Evolutionary conservation across 2,113 vertebrate genomes (phyloP), one percentile per base, ranked within the genome.

Genomic region (Perca schrenkii): DNA sequence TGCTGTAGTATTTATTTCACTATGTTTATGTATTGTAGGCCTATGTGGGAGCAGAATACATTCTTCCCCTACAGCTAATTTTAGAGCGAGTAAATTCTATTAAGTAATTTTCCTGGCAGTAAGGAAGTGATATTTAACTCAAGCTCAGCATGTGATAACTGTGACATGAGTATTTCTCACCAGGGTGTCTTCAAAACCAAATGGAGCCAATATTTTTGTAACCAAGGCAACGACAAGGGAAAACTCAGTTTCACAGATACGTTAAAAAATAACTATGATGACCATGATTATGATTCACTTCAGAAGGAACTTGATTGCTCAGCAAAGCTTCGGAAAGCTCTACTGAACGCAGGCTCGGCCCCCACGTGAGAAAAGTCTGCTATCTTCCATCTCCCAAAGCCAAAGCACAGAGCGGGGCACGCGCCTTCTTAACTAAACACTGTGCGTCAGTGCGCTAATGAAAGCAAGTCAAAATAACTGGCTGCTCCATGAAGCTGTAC

Each of bases 401-500:
- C 69, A 57, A 52, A 79, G 80, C 65, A 28, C 74, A 67, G 58
- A 81, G 31, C 16, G 8, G 28, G 19, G 31, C 80, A 62, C 58
- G 31, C 61, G 62, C 75, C 80, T 78, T 79, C 77, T 83, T 93
- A 58, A 80, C 91, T 77, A 93, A 94, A 94, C 90, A 91, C 70
- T 14, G 47, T 83, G 74, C 79, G 68, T 93, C 92, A 90, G 79
- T 21, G 80, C 43, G 11, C 82, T 73, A 90, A 84, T 86, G 88
- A 91, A 82, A 92, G 84, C 88, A 79, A 91, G 63, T 86, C 88
- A 92, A 93, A 93, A 92, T 91, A 89, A 89, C 84, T 8, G 72
- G 79, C 87, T 22, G 79, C 43, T 11, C 82, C 87, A 74, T 88
- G 83, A 69, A 88, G 80, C 85, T 83, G 40, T 43, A 93, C 79